Base-by-base conservation (phyloP, 1,140 invertebrate genomes). In the Palaemon carinicauda region DNA sequence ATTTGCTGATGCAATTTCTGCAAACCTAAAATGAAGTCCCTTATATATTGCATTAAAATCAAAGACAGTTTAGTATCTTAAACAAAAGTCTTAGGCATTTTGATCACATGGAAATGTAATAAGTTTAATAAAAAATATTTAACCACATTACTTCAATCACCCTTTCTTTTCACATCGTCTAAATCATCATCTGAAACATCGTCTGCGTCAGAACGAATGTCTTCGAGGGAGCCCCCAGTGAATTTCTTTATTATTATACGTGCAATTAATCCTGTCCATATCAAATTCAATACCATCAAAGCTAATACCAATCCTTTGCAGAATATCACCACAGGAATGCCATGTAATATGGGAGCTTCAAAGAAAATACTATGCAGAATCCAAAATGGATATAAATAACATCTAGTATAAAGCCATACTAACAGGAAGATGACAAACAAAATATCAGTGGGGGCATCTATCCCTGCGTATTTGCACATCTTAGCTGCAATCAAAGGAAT, bases 261-360 rank as follows among this genome's bases (percentile, higher is more conserved):
- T 5, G 41, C 77, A 24, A 86, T 86, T 19, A 86, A 31, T 17
- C 73, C 60, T 10, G 84, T 86, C 84, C 84, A 86, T 15, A 86
- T 41, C 3, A 74, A 14, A 54, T 86, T 74, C 1, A 86, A n/a
- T 19, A 74, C 19, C 50, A 86, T 33, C 19, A 86, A 69, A 33
- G 77, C 84, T 7, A 24, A 41, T 27, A 80, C 17, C 24, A 86
- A 51, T 12, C 2, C 31, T 51, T 80, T 71, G 19, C 65, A 54
- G 91, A 98, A 98, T 92, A 98, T 98, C 17, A 97, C 97, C 65
- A 97, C 95, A 91, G 98, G 98, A 94, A 97, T 96, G 71, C 96
- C 95, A 74, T 97, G 92, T 89, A 97, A 94, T 91, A 94, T 94
- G 54, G 96, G 95, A 53, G 97, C 96, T 86, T 96, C 94, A 90